Base-by-base conservation (phyloP, 2,797 vertebrate species). In the Erethizon dorsatum region DNA sequence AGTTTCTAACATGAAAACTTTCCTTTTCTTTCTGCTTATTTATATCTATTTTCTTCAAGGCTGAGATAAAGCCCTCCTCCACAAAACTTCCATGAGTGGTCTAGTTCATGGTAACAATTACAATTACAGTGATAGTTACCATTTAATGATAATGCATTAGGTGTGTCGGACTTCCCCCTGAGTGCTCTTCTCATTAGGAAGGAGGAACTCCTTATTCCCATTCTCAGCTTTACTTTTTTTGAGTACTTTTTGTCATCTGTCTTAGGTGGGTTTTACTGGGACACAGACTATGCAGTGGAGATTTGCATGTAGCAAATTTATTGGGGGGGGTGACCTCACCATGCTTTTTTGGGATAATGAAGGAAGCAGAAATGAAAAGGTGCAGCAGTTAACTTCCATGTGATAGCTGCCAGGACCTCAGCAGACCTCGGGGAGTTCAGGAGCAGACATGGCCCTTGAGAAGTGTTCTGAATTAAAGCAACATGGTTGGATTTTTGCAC, bases 1-100 rank as follows among this genome's bases (percentile, higher is more conserved):
- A 24, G 20, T 28, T 78, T 15, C 3, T 83, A 69, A 56, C 67
- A n/a, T 78, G 56, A 88, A 96, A 41, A 41, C 7, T 57, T 52
- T 79, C 10, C 52, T 91, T 89, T 13, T 92, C 84, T 96, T 57
- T 82, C 45, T 82, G 15, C 22, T 61, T 91, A 75, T 75, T 57
- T 93, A n/a, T 83, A 78, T 61, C 18, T 4, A 1, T 78, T 79
- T 90, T 77, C n/a, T 91, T 67, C 71, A 80, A 61, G 33, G 45
- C 8, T 26, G 45, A 84, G 31, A 54, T 45, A 71, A 93, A 15
- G 33, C 14, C 45, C 71, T 77, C 28, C 50, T 89, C 5, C 15
- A 31, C 31, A 6, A 67, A 63, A 24, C 63, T 83, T 92, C 37
- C 26, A 37, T 12, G 24, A 65, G 75, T 18, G 41, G 5, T 18